Base-by-base conservation (phyloP, 2,888 invertebrate genomes). In the Polydrusus pterygomalis region DNA sequence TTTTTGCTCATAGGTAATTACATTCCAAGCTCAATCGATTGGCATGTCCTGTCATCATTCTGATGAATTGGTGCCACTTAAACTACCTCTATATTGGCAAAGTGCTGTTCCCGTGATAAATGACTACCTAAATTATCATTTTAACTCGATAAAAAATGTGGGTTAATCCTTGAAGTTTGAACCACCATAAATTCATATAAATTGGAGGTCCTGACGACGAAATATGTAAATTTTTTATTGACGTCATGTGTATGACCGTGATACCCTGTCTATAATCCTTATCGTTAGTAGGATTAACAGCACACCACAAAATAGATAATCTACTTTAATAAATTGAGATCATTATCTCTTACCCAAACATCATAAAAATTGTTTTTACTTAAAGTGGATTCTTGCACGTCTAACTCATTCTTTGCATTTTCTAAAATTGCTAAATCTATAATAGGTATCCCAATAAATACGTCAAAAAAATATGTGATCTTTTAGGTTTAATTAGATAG, bases 11-110 rank as follows among this genome's bases (percentile, higher is more conserved):
- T 71, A 72, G 47, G 60, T 72, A 72, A 72, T 72, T 58, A 65
- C 65, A 58, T 58, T 65, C 60, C 18, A 30, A 30, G 38, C 54
- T 67, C 64, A 34, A 56, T 72, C 65, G 58, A 72, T 67, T 58
- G 58, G 60, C 60, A 58, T 72, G 58, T 65, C 43, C 65, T 72
- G 72, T 65, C 72, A 67, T 58, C 56, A 43, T 58, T 51, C 65
- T 67, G 72, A 72, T 72, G 65, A 65, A 67, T 72, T 65, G 65
- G 64, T 63, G 65, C 54, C 72, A 72, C 72, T 72, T 72, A 72
- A 47, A 63, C 30, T 72, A 72, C 72, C 72, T 72, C 65, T 54
- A 71, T 71, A 62, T 70, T 34, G 51, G 62, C 38, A 40, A 71
- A 71, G 65, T 49, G 72, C 47, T 72, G 58, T 65, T 65, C 45